Percentiles rank a stretch among this genome's conserved stretches.
These are phyloP conservation scores for Scaptomyza pallida DNA, from an alignment of 1,140 invertebrate genomes.

Conservation along the genomic window DNA sequence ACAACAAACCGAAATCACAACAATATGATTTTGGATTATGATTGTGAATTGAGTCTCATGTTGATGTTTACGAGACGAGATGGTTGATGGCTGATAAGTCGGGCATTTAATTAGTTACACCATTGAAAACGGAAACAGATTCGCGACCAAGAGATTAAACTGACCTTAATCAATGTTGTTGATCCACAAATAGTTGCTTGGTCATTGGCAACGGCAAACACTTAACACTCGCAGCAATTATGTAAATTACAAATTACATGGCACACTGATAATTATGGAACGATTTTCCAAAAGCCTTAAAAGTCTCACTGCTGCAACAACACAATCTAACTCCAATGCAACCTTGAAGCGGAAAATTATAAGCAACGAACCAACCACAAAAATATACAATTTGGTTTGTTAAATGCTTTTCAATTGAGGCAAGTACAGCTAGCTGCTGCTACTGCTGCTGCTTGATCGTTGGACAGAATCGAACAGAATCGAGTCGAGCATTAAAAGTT, in stretches of 20 bases:
- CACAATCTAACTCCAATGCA: slow-evolving; percentile 62
- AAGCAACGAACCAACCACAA: neutral
- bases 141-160: slow-evolving; percentile 7
- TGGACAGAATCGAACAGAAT: slow-evolving; percentile 9
- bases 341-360: slow-evolving; percentile 60
- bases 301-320: slow-evolving; percentile 43
- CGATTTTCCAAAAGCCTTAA: slow-evolving; percentile 72
- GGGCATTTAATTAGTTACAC: slow-evolving; percentile 56
- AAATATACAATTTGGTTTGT: slow-evolving; percentile 17
- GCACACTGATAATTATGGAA: slow-evolving; percentile 72
- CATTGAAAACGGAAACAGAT: slow-evolving; percentile 60
- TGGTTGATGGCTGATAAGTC: slow-evolving; percentile 2
- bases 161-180: slow-evolving; percentile 73
- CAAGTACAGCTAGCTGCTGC: slow-evolving; percentile 9
- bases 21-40: slow-evolving; percentile 31
- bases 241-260: slow-evolving; percentile 81
- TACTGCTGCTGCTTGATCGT: too few relatives aligned
- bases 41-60: slow-evolving; percentile 30
- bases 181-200: slow-evolving; percentile 45
- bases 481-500: slow-evolving; percentile 37
- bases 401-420: slow-evolving; percentile 71
- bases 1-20: slow-evolving; percentile 10
- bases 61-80: slow-evolving; percentile 33
- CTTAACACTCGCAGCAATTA: slow-evolving; percentile 52
- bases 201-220: slow-evolving; percentile 21